phyloP scores from a whole-genome alignment of 1,140 invertebrate species.

The Mycetomoellerius zeteki region DNA sequence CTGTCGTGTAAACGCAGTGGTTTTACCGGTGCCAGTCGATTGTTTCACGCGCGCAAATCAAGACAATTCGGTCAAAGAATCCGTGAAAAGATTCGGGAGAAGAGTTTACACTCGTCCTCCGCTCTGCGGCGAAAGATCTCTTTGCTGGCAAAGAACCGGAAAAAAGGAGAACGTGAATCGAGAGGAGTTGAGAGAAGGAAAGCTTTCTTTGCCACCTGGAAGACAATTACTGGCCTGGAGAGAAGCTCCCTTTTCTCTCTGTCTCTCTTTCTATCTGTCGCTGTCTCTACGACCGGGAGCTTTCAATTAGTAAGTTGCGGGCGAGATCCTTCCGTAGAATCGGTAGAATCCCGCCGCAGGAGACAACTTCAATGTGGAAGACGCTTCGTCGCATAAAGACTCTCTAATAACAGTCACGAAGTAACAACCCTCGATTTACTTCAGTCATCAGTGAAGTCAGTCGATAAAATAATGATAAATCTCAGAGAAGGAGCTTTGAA shows the following conservation, averaged over 20 bases:
- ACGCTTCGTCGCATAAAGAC: constrained; percentile 22
- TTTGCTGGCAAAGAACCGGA: constrained; percentile 53
- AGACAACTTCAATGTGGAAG: constrained; percentile 24
- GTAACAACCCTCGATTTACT: constrained; percentile 28
- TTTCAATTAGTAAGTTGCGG: constrained; percentile 72
- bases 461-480: constrained; percentile 20
- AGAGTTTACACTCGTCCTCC: constrained; percentile 67
- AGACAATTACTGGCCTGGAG: constrained; percentile 67
- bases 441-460: background rate
- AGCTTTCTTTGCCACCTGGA: constrained; percentile 57
- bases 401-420: constrained; percentile 41
- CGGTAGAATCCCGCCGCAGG: background rate
- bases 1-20: constrained; percentile 48
- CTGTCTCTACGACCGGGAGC: constrained; percentile 25
- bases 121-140: constrained; percentile 40
- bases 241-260: background rate
- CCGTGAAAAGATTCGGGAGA: constrained; percentile 55
- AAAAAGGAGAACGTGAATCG: constrained; percentile 34
- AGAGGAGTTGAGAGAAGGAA: constrained; percentile 34
- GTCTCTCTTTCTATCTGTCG: constrained; percentile 6
- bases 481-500: background rate
- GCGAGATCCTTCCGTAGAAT: constrained; percentile 27
- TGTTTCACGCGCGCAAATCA: constrained; percentile 39
- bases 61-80: constrained; percentile 45
- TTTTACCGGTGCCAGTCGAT: constrained; percentile 1